Evolutionary conservation across 2,888 invertebrate genomes (phyloP), one percentile per base, ranked within the genome.

Genomic region (Melinaea menophilus): DNA sequence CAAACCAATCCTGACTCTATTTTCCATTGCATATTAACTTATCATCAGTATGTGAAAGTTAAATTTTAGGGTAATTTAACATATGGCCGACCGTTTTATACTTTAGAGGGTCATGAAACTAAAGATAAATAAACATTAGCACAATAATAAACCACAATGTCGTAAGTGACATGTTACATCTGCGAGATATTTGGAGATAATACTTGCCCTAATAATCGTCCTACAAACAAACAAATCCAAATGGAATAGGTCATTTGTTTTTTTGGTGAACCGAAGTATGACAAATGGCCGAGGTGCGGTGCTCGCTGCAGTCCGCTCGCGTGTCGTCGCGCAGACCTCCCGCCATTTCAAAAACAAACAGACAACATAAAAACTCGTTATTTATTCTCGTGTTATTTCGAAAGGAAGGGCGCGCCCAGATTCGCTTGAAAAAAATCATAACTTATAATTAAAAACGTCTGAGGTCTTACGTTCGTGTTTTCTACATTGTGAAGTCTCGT

Each of bases 261-360:
- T 88, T 86, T 83, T 84, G 78, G 77, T 22, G 85, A 86, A 84
- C 82, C 79, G 80, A 86, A 89, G 86, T 89, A 90, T 90, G 90
- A 90, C 89, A 89, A 90, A 90, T 90, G 90, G 88, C 85, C 81
- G 80, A 78, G 82, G 75, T 80, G 79, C 79, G 41, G 41, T 41
- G 41, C 81, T 75, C 75, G 78, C 75, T 78, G 77, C 79, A 75
- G 79, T 76, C 78, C 82, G 86, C 86, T 89, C 88, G 90, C 89
- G 90, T 90, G 90, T 90, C 89, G 89, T 87, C 89, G 85, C 85
- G 80, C 84, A 80, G 90, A 90, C 90, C 90, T 90, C 90, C 90
- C 90, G 90, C 90, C 90, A 90, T 90, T 90, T 90, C 88, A 85
- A 89, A 90, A 90, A 90, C 90, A 90, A 90, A 90, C 88, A 90